Evolutionary conservation across 2,888 invertebrate species (phyloP).

Genomic region (Pseudococcus longispinus): DNA sequence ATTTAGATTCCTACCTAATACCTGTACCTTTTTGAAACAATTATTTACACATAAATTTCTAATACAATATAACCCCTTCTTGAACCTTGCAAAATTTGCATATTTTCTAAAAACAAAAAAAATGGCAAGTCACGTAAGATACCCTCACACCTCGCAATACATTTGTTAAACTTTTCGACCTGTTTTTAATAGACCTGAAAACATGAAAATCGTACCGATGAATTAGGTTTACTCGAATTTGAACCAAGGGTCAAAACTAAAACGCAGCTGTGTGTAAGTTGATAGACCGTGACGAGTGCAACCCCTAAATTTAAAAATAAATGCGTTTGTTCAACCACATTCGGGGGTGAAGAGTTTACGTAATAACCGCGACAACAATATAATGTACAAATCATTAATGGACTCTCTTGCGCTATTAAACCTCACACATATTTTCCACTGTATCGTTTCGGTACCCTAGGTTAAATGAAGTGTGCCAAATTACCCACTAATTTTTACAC

Average conservation of each 20-base stretch:
- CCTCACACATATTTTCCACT: constrained; percentile 21
- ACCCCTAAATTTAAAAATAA: constrained; percentile 45
- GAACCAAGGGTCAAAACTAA: constrained; percentile 32
- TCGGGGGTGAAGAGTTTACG: constrained; percentile 48
- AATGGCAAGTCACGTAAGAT: not conserved
- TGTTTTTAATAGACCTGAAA: constrained; percentile 51
- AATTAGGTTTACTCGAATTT: constrained; percentile 43
- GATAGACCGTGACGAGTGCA: constrained; percentile 49
- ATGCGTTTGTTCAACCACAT: constrained; percentile 38
- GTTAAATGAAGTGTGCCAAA: constrained; percentile 33
- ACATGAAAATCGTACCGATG: constrained; percentile 15
- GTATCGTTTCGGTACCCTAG: constrained; percentile 11
- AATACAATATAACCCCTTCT: too few species aligned
- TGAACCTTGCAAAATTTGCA: not conserved
- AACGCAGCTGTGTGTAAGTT: constrained; percentile 47
- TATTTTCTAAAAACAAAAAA: not conserved
- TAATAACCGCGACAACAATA: constrained; percentile 51
- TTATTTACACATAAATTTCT: not conserved
- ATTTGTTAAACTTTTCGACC: constrained; percentile 43
- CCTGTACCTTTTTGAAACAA: too few species aligned
- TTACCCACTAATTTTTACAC: constrained; percentile 9
- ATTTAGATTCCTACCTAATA: too few species aligned
- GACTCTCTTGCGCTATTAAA: constrained; percentile 21
- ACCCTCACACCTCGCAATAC: not conserved
- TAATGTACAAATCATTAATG: constrained; percentile 48